These are phyloP conservation scores for Petrocephalus sullivani DNA, from an alignment of 2,797 vertebrate genomes.

Conservation along the genomic window DNA sequence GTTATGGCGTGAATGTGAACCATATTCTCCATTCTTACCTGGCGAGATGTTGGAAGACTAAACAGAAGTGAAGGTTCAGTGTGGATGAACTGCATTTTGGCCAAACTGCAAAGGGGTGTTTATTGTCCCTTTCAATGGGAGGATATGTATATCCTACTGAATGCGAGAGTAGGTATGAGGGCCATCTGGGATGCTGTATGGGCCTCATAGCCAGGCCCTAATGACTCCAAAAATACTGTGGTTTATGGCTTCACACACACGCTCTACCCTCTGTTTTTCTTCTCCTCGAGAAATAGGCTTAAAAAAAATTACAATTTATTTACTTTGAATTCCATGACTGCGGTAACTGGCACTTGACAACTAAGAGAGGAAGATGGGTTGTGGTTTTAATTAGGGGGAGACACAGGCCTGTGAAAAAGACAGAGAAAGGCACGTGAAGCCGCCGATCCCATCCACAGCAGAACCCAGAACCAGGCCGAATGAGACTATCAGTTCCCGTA, in stretches of 20 bases:
- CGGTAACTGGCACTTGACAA: conserved; percentile 43
- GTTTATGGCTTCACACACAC: conserved; percentile 58
- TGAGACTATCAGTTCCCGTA: conserved; percentile 18
- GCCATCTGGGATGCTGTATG: conserved; percentile 65
- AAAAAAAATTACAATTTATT: conserved; percentile 60
- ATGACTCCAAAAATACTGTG: conserved; percentile 72
- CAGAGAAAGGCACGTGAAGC: neutral
- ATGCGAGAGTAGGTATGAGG: conserved; percentile 43
- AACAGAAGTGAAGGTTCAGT: neutral
- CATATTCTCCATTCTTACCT: neutral
- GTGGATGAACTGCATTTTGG: neutral
- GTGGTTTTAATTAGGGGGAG: conserved; percentile 26
- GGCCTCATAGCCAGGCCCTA: conserved; percentile 58
- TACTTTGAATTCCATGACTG: conserved; percentile 58
- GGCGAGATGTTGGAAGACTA: neutral
- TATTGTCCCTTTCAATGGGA: neutral
- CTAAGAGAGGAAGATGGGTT: conserved; percentile 21
- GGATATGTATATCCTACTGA: neutral
- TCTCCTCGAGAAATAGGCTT: conserved; percentile 56
- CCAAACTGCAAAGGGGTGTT: neutral
- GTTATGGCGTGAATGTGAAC: neutral
- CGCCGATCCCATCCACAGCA: neutral
- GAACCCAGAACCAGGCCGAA: neutral
- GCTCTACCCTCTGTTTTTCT: neutral
- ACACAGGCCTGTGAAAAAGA: conserved; percentile 24